Base-by-base conservation (phyloP, 2,888 invertebrate genomes). In the Pasiphila rectangulata region DNA sequence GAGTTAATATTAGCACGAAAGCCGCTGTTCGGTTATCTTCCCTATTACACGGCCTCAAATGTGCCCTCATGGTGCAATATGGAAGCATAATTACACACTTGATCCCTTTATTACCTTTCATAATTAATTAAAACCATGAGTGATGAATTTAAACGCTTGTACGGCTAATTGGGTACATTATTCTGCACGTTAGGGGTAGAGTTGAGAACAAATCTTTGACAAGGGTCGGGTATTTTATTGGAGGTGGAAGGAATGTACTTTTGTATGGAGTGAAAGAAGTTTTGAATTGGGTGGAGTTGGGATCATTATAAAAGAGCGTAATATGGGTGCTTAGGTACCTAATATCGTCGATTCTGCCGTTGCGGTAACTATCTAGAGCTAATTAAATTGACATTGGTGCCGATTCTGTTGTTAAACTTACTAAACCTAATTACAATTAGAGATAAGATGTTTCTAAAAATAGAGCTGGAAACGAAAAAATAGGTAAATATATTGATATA, bases 31-130 rank as follows among this genome's bases (percentile, higher is more conserved):
- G 19, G 12, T 42, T 19, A 32, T 36, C 6, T 43, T 23, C 34
- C 21, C 27, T 35, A 27, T 23, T 17, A 43, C 30, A 47, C 36
- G 37, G 21, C 44, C 51, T 45, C 44, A 56, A 61, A 73, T 64
- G 68, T 62, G 64, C 64, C 71, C 67, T 57, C 59, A 57, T 67
- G 75, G 72, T 75, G 70, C 72, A 72, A 72, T 75, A 68, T 59
- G 58, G 67, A 57, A 59, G 69, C 72, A 69, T 72, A 72, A 77
- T 75, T 71, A 74, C 66, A 63, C 59, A 68, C 67, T 64, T 71
- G 67, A 69, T 69, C 69, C 70, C 68, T 71, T 67, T 71, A 65
- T 75, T 72, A 69, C 66, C 34, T 59, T 67, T 62, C 65, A 65
- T 76, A 71, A 79, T 74, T 74, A 75, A 75, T 74, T 71, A 70